These are phyloP conservation scores for Meloe dianella DNA, from an alignment of 2,888 invertebrate species.

Conservation along the genomic window DNA sequence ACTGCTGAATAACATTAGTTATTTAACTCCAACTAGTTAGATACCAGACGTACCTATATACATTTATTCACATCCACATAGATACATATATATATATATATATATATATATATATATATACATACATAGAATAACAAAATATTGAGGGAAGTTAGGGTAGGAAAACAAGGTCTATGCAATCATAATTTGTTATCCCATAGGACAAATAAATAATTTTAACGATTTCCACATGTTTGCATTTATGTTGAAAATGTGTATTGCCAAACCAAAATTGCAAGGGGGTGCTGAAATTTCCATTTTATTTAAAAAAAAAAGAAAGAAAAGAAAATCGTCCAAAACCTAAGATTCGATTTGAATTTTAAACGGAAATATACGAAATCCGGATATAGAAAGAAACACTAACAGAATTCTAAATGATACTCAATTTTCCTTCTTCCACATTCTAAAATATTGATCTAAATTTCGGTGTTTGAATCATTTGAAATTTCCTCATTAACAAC, in stretches of 20 bases:
- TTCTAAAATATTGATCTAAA: background rate
- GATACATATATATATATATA: background rate
- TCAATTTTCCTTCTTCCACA: background rate
- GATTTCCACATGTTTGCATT: constrained; percentile 30
- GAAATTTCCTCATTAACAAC: too few species aligned
- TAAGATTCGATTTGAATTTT: constrained; percentile 21
- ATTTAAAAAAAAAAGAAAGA: too few species aligned
- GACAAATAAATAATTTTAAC: constrained; percentile 55
- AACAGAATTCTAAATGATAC: too few species aligned
- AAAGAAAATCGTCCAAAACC: background rate
- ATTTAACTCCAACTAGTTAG: background rate
- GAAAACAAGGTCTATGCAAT: constrained; percentile 42
- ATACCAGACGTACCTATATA: too few species aligned
- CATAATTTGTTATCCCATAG: constrained; percentile 52
- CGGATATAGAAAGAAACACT: too few species aligned
- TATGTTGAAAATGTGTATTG: constrained; percentile 13
- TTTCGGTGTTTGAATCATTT: too few species aligned
- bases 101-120: too few species aligned
- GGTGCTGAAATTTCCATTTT: background rate
- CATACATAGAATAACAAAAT: too few species aligned
- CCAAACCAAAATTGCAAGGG: constrained; percentile 13
- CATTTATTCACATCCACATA: too few species aligned
- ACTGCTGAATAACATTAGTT: background rate
- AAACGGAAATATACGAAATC: constrained; percentile 17
- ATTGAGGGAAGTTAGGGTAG: background rate